phyloP scores from a whole-genome alignment of 1,140 invertebrate species.

The Hestina assimilis region DNA sequence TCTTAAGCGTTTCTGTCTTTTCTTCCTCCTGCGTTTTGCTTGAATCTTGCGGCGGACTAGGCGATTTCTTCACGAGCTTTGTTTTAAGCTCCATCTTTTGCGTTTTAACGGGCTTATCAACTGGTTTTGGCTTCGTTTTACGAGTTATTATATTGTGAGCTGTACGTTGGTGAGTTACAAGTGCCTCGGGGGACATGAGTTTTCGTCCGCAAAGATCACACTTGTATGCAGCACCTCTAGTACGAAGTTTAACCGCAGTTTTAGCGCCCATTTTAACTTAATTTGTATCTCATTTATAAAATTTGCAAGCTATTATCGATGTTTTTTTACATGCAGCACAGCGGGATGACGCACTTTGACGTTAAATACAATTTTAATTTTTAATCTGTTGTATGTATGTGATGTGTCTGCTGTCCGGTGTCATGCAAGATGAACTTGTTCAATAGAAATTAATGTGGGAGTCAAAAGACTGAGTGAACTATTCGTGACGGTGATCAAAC shows the following conservation, averaged over 20 bases:
- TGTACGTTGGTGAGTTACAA: conserved; percentile 38
- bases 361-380: background rate
- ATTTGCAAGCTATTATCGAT: conserved; percentile 2
- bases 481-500: too few relatives aligned
- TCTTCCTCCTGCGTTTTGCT: conserved; percentile 10
- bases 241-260: conserved; percentile 35
- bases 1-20: background rate
- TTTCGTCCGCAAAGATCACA: conserved; percentile 47
- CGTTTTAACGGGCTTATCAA: background rate
- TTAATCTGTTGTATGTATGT: too few relatives aligned
- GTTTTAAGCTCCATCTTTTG: conserved; percentile 9
- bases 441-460: too few relatives aligned
- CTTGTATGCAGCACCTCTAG: conserved; percentile 33
- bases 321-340: conserved; percentile 6
- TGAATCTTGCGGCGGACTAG: background rate
- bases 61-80: conserved; percentile 7
- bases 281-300: conserved; percentile 9
- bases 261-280: conserved; percentile 43
- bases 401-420: too few relatives aligned
- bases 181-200: conserved; percentile 34
- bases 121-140: conserved; percentile 26
- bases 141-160: conserved; percentile 33
- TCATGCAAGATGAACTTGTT: too few relatives aligned
- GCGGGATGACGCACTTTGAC: conserved; percentile 36
- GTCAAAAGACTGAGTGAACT: too few relatives aligned